Percentiles rank a stretch among this genome's conserved stretches.
Evolutionary conservation across 2,797 vertebrate genomes (phyloP).

Genomic region (Neosilurus hyrtlii): DNA sequence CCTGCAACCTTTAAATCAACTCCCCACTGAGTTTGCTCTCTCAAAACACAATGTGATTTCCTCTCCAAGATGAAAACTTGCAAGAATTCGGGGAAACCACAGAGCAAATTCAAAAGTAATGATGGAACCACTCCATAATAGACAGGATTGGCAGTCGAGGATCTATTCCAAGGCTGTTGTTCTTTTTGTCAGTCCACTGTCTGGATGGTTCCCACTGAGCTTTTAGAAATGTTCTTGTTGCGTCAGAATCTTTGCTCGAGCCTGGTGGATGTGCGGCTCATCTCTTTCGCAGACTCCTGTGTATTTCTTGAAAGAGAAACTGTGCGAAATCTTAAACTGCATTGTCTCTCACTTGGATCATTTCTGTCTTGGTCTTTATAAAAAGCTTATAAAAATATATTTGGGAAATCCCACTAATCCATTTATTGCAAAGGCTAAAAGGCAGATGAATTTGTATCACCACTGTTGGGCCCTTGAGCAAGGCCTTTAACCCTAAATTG

Average conservation of each 20-base stretch:
- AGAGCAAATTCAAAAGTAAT: slow-evolving; percentile 21
- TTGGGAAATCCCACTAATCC: too few relatives aligned
- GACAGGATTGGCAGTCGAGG: slow-evolving; percentile 47
- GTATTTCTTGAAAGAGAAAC: neutral
- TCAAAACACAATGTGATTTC: slow-evolving; percentile 43
- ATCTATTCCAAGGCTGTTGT: slow-evolving; percentile 27
- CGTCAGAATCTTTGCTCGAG: neutral
- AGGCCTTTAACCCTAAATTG: too few relatives aligned
- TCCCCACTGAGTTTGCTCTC: slow-evolving; percentile 14
- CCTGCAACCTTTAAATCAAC: slow-evolving; percentile 33
- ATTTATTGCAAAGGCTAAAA: too few relatives aligned
- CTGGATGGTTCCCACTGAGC: slow-evolving; percentile 31
- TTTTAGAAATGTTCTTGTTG: slow-evolving; percentile 27
- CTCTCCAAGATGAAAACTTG: slow-evolving; percentile 31
- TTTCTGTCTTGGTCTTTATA: neutral
- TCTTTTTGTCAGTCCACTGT: slow-evolving; percentile 38
- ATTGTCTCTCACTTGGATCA: neutral
- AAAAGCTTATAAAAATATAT: too few relatives aligned
- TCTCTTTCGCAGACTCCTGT: slow-evolving; percentile 6
- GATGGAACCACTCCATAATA: slow-evolving; percentile 36
- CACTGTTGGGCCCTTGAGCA: too few relatives aligned
- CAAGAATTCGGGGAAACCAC: slow-evolving; percentile 24
- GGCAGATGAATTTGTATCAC: too few relatives aligned
- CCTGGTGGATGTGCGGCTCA: slow-evolving; percentile 18
- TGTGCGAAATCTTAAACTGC: neutral